Evolutionary conservation across 2,113 vertebrate genomes (phyloP).

Genomic region (Madoqua kirkii): DNA sequence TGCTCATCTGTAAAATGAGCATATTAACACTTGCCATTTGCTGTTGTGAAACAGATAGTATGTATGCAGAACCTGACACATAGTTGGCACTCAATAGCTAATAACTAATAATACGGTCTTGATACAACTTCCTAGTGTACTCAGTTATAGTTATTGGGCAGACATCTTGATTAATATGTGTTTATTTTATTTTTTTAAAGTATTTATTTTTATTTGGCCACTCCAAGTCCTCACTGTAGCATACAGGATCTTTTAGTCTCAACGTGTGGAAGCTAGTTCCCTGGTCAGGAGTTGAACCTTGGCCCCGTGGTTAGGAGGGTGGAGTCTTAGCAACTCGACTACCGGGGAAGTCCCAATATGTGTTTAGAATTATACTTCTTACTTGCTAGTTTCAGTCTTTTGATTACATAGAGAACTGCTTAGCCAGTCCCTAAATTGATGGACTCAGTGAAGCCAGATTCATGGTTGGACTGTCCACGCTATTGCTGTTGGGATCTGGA

Average conservation of each 20-base stretch:
- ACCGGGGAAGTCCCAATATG: neutral
- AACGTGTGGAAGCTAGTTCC: neutral
- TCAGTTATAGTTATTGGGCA: neutral
- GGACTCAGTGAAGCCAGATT: neutral
- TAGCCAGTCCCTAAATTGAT: neutral
- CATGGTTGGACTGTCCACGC: neutral
- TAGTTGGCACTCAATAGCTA: neutral
- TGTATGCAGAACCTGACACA: neutral
- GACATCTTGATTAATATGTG: neutral
- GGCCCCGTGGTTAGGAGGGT: neutral
- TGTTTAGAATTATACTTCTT: neutral
- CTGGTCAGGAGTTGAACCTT: neutral
- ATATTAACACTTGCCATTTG: neutral
- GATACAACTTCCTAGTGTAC: neutral
- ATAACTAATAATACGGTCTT: neutral
- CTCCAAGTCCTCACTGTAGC: neutral
- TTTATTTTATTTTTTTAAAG: neutral
- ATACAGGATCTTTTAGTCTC: neutral
- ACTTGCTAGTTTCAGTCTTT: neutral
- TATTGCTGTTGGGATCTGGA: neutral
- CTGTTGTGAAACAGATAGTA: neutral
- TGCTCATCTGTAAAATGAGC: neutral
- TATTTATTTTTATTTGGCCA: neutral
- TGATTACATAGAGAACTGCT: neutral
- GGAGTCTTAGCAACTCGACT: neutral